These are phyloP conservation scores for Pogona vitticeps DNA, from an alignment of 2,113 vertebrate species.

Conservation along the genomic window DNA sequence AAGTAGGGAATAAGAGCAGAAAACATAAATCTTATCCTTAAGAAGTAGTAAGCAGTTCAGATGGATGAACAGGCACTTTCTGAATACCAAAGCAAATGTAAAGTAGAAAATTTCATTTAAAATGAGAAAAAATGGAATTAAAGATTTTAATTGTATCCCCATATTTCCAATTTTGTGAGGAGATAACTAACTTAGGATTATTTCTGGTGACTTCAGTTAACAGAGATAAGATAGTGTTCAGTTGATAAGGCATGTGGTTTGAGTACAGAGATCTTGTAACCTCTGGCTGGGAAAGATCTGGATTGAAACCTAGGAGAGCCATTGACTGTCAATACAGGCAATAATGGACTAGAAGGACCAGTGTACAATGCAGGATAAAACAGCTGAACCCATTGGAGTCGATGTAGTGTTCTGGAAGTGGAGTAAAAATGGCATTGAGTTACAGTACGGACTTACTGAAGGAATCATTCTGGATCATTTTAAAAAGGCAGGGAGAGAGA, in stretches of 20 bases:
- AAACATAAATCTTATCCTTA: neutral
- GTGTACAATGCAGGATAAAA: neutral
- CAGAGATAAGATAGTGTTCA: neutral
- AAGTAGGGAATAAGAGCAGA: neutral
- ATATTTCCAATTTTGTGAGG: too few species aligned
- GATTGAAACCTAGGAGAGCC: neutral
- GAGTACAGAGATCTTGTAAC: neutral
- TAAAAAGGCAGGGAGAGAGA: too few species aligned
- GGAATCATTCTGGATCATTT: neutral
- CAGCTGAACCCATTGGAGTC: neutral
- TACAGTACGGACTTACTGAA: neutral
- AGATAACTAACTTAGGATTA: neutral
- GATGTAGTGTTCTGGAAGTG: neutral
- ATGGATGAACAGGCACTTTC: neutral
- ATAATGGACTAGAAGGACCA: neutral
- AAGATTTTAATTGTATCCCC: neutral
- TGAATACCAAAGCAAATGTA: neutral
- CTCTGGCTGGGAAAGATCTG: neutral
- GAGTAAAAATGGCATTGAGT: too few species aligned
- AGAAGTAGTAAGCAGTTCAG: neutral
- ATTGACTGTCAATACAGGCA: neutral
- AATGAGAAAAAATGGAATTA: neutral
- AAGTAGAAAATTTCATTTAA: neutral
- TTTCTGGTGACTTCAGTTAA: neutral
- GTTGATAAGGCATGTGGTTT: neutral